phyloP scores from a whole-genome alignment of 1,140 invertebrate species.

The Maconellicoccus hirsutus region DNA sequence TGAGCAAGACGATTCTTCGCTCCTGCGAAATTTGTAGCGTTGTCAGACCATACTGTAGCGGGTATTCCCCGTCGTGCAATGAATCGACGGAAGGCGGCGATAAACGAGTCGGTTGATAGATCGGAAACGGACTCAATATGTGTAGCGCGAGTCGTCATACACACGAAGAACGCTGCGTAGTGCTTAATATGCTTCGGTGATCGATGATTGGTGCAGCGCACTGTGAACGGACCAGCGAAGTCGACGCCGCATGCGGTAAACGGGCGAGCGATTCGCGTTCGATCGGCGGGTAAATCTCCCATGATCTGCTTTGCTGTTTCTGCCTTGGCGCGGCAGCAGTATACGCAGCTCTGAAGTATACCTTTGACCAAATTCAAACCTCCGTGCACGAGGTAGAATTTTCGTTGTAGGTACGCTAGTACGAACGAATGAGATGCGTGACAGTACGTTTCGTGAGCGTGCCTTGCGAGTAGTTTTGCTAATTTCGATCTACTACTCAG shows the following conservation, averaged over 20 bases:
- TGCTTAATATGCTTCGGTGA: slow-evolving; percentile 31
- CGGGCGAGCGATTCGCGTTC: background rate
- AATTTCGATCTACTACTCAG: slow-evolving; percentile 29
- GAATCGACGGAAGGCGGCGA: slow-evolving; percentile 36
- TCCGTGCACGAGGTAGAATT: slow-evolving; percentile 30
- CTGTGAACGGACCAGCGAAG: background rate
- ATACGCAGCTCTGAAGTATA: background rate
- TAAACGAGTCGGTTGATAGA: slow-evolving; percentile 35
- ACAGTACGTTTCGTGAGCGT: slow-evolving; percentile 29
- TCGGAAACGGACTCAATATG: slow-evolving; percentile 36
- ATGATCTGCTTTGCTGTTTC: background rate
- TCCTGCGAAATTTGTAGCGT: slow-evolving; percentile 34
- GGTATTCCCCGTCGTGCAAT: slow-evolving; percentile 33
- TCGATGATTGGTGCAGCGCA: background rate
- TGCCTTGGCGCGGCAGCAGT: background rate
- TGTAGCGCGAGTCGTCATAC: slow-evolving; percentile 35
- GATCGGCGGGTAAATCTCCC: background rate
- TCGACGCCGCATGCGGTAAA: background rate
- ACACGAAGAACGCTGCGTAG: slow-evolving; percentile 37
- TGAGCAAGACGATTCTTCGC: background rate
- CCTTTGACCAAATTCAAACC: background rate
- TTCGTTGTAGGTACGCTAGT: slow-evolving; percentile 28
- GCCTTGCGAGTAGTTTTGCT: slow-evolving; percentile 29
- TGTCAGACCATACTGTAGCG: slow-evolving; percentile 32
- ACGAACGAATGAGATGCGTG: slow-evolving; percentile 34